phyloP scores from a whole-genome alignment of 2,797 vertebrate genomes.

The Sebastiscus albofasciatus region DNA sequence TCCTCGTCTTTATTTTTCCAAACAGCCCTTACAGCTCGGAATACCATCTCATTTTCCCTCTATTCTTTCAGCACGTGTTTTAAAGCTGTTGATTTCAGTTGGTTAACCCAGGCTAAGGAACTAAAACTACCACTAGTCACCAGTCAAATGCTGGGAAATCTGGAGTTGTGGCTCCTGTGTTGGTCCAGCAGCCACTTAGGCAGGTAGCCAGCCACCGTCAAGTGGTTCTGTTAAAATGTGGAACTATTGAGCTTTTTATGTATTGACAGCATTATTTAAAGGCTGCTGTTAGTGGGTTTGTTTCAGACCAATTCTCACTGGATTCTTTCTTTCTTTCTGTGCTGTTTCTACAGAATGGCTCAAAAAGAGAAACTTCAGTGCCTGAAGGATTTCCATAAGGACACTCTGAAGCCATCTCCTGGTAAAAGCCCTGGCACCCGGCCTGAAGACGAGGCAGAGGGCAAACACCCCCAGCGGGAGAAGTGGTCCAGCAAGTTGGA shows the following conservation, averaged over 20 bases:
- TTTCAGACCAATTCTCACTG: neutral
- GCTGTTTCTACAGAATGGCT: slow-evolving; percentile 84
- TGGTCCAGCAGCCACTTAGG: neutral
- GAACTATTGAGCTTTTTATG: neutral
- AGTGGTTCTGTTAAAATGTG: neutral
- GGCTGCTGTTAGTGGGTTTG: neutral
- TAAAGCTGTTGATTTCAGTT: neutral
- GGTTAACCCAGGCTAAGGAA: neutral
- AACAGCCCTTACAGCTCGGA: neutral
- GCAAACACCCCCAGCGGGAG: slow-evolving; percentile 94
- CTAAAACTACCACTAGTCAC: neutral
- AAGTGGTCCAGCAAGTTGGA: slow-evolving; percentile 99
- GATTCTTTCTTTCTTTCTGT: neutral
- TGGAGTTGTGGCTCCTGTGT: neutral
- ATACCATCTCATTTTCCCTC: neutral
- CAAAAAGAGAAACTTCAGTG: slow-evolving; percentile 98
- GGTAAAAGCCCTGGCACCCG: slow-evolving; percentile 96
- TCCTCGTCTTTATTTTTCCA: no score
- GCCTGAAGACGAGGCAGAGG: slow-evolving; percentile 96
- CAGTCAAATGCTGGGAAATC: neutral
- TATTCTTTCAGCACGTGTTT: neutral
- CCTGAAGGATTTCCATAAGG: slow-evolving; percentile 98
- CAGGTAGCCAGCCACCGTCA: neutral
- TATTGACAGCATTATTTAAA: neutral
- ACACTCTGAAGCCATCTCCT: slow-evolving; percentile 96